Evolutionary conservation across 1,140 invertebrate genomes (phyloP).

Genomic region (Pollicipes pollicipes): DNA sequence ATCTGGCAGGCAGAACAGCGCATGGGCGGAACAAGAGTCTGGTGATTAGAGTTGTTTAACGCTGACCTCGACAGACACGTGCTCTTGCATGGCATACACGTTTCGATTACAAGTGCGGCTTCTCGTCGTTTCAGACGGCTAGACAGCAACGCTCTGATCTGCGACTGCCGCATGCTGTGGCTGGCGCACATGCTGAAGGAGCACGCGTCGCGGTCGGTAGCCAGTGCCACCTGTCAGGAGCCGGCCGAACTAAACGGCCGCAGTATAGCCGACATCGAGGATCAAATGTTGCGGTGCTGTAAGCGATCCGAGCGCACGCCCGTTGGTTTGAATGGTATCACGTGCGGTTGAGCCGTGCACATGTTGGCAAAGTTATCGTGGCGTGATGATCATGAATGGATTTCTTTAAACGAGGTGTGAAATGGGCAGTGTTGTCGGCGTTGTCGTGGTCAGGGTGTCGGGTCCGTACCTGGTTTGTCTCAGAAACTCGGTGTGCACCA

Average conservation of each 20-base stretch:
- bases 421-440: too few relatives aligned
- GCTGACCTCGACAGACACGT: not conserved
- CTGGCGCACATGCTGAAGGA: constrained; percentile 48
- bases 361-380: too few relatives aligned
- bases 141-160: constrained; percentile 70
- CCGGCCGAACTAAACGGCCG: constrained; percentile 50
- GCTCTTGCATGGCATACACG: too few relatives aligned
- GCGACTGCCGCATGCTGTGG: constrained; percentile 73
- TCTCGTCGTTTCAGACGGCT: constrained; percentile 37
- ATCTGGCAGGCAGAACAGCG: too few relatives aligned
- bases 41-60: not conserved
- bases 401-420: too few relatives aligned
- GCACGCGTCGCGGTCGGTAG: constrained; percentile 32
- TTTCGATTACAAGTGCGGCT: not conserved
- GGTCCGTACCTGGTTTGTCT: too few relatives aligned
- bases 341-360: too few relatives aligned
- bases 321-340: too few relatives aligned
- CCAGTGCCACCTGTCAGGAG: constrained; percentile 52
- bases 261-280: constrained; percentile 41
- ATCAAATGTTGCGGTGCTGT: constrained; percentile 65
- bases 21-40: not conserved
- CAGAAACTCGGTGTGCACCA: too few relatives aligned
- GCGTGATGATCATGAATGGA: too few relatives aligned
- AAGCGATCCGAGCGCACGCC: constrained; percentile 22
- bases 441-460: too few relatives aligned